Percentiles rank a stretch among this genome's conserved stretches.
Conservation (phyloP, 2,888 invertebrate species). For the Sphaerophoria rueppellii region DNA sequence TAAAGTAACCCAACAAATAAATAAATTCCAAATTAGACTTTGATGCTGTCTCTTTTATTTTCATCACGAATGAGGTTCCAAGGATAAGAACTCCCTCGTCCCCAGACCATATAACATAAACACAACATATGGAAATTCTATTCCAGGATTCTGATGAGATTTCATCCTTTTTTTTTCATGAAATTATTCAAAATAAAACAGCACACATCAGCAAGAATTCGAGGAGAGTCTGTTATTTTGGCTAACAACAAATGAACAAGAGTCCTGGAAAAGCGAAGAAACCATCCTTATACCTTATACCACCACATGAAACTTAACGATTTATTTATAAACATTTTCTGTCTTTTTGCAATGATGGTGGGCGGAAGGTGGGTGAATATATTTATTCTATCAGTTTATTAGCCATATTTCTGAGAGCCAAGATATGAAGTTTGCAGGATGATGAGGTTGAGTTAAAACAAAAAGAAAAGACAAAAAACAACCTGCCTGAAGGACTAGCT, state of each 20-base stretch:
- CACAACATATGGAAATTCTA: slow-evolving; percentile 33
- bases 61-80: slow-evolving; percentile 16
- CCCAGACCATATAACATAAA: background rate
- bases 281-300: slow-evolving; percentile 28
- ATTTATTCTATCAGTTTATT: slow-evolving; percentile 39
- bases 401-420: slow-evolving; percentile 45
- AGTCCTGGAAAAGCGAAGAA: background rate
- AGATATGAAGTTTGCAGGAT: slow-evolving; percentile 1
- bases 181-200: background rate
- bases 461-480: slow-evolving; percentile 1
- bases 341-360: background rate
- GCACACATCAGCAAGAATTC: slow-evolving; percentile 9
- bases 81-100: background rate
- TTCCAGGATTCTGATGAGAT: slow-evolving; percentile 45
- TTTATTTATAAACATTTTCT: slow-evolving; percentile 55
- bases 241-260: slow-evolving; percentile 42
- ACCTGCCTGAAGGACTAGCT: background rate
- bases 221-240: slow-evolving; percentile 16
- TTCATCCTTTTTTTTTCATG: slow-evolving; percentile 21
- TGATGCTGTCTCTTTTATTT: slow-evolving; percentile 37
- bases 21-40: slow-evolving; percentile 57
- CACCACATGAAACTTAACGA: slow-evolving; percentile 61
- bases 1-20: slow-evolving; percentile 41
- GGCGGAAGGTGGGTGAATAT: slow-evolving; percentile 9
- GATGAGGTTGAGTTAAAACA: slow-evolving; percentile 7